Evolutionary conservation across 1,140 invertebrate genomes (phyloP).

Genomic region (Lerema accius): DNA sequence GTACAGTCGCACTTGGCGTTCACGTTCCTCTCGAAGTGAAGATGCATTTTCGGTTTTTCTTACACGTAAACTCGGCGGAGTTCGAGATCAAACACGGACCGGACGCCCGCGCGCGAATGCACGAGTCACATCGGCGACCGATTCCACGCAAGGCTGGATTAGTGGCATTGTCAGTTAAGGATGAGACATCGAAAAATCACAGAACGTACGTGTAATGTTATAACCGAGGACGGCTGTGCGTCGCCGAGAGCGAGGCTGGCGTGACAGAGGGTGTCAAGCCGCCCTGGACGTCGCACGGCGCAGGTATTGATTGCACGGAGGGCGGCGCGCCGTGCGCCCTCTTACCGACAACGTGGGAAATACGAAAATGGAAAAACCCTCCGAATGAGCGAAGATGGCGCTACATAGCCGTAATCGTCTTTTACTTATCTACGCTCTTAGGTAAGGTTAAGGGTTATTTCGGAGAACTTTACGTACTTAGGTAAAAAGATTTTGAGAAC

Average conservation of each 20-base stretch:
- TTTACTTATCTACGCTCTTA: constrained; percentile 3
- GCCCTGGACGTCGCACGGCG: constrained; percentile 53
- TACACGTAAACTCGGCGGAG: constrained; percentile 14
- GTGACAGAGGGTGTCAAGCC: constrained; percentile 69
- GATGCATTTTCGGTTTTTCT: constrained; percentile 87
- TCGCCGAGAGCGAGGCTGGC: constrained; percentile 54
- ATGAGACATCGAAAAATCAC: constrained; percentile 29
- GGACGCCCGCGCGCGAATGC: constrained; percentile 21
- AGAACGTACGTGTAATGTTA: neutral
- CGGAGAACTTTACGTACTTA: no score
- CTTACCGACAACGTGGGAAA: constrained; percentile 42
- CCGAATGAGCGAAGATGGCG: constrained; percentile 60
- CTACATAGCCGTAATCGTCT: no score
- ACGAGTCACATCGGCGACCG: constrained; percentile 4
- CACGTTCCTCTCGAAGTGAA: constrained; percentile 95
- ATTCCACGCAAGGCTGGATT: constrained; percentile 30
- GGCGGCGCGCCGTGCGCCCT: constrained; percentile 54
- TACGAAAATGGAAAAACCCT: constrained; percentile 59
- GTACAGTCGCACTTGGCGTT: constrained; percentile 97
- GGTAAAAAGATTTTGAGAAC: no score
- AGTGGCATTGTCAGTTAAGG: constrained; percentile 43
- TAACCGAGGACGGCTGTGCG: constrained; percentile 43
- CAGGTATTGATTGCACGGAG: constrained; percentile 74
- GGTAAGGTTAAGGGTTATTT: no score
- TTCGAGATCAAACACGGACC: constrained; percentile 5